These are phyloP conservation scores for Scaptomyza tumidula DNA, from an alignment of 2,888 invertebrate species.

Conservation along the genomic window DNA sequence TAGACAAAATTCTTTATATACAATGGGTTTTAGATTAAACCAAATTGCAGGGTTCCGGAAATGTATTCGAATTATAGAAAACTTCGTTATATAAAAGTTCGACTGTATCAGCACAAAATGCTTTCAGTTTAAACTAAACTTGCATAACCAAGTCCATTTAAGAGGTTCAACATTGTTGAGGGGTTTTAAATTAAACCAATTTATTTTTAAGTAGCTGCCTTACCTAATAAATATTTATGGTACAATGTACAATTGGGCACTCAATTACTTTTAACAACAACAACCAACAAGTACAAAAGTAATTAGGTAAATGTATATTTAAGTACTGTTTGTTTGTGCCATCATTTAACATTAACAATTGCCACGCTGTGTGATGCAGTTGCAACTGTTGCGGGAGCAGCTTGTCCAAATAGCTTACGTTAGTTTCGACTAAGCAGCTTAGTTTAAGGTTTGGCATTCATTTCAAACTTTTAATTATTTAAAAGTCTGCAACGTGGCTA, in stretches of 20 bases:
- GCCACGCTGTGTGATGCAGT: slow-evolving; percentile 2
- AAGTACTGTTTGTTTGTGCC: not conserved
- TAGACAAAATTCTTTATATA: too few species aligned
- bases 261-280: slow-evolving; percentile 3
- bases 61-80: too few species aligned
- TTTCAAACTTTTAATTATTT: slow-evolving; percentile 7
- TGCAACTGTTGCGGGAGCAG: slow-evolving; percentile 5
- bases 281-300: not conserved
- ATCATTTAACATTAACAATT: slow-evolving; percentile 33
- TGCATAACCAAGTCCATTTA: not conserved
- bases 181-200: not conserved
- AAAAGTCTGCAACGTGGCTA: slow-evolving; percentile 5
- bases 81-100: too few species aligned
- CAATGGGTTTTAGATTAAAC: too few species aligned
- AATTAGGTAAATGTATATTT: not conserved
- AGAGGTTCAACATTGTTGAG: not conserved
- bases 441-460: not conserved
- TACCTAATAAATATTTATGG: slow-evolving; percentile 3
- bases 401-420: slow-evolving; percentile 24
- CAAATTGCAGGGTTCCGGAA: too few species aligned
- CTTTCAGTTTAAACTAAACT: not conserved
- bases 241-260: not conserved
- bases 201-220: not conserved
- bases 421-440: not conserved
- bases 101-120: not conserved